Evolutionary conservation across 2,888 invertebrate species (phyloP), one percentile per base, ranked within the genome.

Genomic region (Rhyacophila evoluta): DNA sequence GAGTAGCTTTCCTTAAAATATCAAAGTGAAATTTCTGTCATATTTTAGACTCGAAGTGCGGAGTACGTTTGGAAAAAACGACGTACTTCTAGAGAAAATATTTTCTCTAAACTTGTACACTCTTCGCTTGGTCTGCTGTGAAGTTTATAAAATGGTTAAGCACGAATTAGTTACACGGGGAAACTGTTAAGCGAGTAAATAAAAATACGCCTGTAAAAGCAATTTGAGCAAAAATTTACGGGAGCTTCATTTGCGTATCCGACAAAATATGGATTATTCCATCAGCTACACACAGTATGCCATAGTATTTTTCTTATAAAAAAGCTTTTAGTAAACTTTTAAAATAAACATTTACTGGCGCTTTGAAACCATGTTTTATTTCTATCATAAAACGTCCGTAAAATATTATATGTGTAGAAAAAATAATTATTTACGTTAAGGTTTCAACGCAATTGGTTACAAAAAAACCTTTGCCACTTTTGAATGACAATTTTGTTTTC

Each of bases 11-110:
- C 55, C 55, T 55, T 55, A 55, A 55, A 55, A 55, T 55, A 55
- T 55, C 55, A 55, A 55, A 55, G 55, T 55, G 55, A 55, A 55
- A 55, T 55, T 55, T 55, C 55, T 55, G 55, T 55, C 55, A 55
- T 55, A 19, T 55, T 55, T 55, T 19, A 19, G 55, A 55, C n/a
- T n/a, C 25, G 55, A 8, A 5, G 19, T 10, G 55, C 55, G 10
- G 19, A 55, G 55, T 55, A 19, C 19, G 55, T 55, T 19, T 55
- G 8, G 1, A 55, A 55, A 55, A 55, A 55, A 55, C 4, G 19
- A 25, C 55, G 15, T 55, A 25, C 55, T 55, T 55, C 5, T 41
- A 33, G 6, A 8, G 15, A 1, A 19, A 25, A n/a, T 8, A 19
- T 25, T 55, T 8, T 10, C 55, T 55, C 15, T 55, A 55, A 55